Evolutionary conservation across 2,113 vertebrate genomes (phyloP).

Genomic region (Pachypanchax playfairii): DNA sequence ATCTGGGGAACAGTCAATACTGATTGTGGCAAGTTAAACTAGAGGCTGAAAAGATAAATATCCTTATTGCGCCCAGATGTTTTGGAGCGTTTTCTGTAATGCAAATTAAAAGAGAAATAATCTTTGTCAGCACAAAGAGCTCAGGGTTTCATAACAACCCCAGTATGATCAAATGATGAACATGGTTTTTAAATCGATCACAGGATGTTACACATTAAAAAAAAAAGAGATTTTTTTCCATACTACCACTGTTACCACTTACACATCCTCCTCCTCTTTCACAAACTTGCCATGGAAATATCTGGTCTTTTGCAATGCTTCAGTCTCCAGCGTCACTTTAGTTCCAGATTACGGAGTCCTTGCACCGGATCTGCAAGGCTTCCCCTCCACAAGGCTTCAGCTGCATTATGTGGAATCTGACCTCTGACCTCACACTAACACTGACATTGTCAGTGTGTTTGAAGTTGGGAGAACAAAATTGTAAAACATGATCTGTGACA

Average conservation of each 20-base stretch:
- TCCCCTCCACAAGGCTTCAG: slow-evolving; percentile 24
- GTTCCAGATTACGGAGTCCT: slow-evolving; percentile 53
- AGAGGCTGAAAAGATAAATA: slow-evolving; percentile 34
- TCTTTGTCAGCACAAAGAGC: slow-evolving; percentile 15
- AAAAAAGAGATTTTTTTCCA: slow-evolving; percentile 25
- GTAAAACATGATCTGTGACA: slow-evolving; percentile 15
- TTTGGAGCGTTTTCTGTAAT: not conserved
- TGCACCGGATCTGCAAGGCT: slow-evolving; percentile 13
- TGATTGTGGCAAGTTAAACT: slow-evolving; percentile 29
- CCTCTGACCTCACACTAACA: slow-evolving; percentile 56
- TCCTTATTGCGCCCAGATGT: slow-evolving; percentile 11
- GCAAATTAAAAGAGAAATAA: no score
- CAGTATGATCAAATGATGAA: slow-evolving; percentile 35
- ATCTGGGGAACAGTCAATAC: slow-evolving; percentile 29
- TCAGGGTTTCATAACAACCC: slow-evolving; percentile 28
- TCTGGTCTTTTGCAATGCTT: slow-evolving; percentile 57
- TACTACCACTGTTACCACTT: slow-evolving; percentile 29
- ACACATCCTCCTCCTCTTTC: slow-evolving; percentile 51
- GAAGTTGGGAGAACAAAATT: slow-evolving; percentile 19
- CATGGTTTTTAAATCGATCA: slow-evolving; percentile 18
- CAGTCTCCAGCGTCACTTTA: slow-evolving; percentile 41
- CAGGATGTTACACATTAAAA: slow-evolving; percentile 26
- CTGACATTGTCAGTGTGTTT: slow-evolving; percentile 50
- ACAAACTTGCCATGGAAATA: slow-evolving; percentile 35
- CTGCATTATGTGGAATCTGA: slow-evolving; percentile 51